Percentiles rank a stretch among this genome's conserved stretches.
Evolutionary conservation across 2,797 vertebrate species (phyloP).

Genomic region (Anabas testudineus): DNA sequence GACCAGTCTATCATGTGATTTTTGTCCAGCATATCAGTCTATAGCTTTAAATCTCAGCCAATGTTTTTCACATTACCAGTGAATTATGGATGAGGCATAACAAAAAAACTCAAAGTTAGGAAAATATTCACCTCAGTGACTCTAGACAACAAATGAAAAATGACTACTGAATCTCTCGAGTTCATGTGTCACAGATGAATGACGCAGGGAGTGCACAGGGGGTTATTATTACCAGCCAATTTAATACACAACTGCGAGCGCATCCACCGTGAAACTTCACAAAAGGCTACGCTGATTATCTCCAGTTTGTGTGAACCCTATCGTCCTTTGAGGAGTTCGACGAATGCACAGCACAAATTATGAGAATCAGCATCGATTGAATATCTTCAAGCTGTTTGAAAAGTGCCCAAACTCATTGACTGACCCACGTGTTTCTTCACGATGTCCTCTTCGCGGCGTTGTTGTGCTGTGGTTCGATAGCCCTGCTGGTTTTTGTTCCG

Average conservation of each 20-base stretch:
- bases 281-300: constrained; percentile 49
- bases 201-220: constrained; percentile 10
- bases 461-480: background rate
- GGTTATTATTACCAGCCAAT: constrained; percentile 44
- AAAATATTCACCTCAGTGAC: constrained; percentile 39
- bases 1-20: too few relatives aligned
- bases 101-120: constrained; percentile 12
- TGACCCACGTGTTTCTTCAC: background rate
- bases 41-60: background rate
- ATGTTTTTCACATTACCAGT: background rate
- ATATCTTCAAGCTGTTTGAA: constrained; percentile 33
- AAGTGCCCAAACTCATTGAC: constrained; percentile 34
- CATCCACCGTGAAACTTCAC: constrained; percentile 53
- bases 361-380: constrained; percentile 39
- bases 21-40: background rate
- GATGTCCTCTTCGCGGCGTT: background rate
- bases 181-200: constrained; percentile 58
- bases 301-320: constrained; percentile 36
- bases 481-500: constrained; percentile 23
- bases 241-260: constrained; percentile 47
- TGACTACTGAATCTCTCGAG: constrained; percentile 16
- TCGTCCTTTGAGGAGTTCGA: constrained; percentile 38
- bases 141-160: constrained; percentile 32
- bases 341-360: constrained; percentile 32
- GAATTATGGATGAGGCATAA: constrained; percentile 6